These are phyloP conservation scores for Climacteris rufus DNA, from an alignment of 2,113 vertebrate genomes.

Conservation along the genomic window DNA sequence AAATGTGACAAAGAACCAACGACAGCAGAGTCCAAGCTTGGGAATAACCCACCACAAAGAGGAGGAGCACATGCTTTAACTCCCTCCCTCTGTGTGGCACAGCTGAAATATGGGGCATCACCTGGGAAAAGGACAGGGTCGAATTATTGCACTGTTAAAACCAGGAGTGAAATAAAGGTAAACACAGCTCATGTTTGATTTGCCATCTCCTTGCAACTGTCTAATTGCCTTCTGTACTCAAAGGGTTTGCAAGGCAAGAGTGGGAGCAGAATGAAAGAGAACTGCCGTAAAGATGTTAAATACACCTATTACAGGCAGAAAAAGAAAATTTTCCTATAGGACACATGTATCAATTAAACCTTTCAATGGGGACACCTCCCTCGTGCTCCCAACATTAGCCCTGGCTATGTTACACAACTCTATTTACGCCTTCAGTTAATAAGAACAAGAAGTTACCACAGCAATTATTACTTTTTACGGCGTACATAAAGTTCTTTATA, in stretches of 20 bases:
- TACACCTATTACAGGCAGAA: neutral
- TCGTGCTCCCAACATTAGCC: neutral
- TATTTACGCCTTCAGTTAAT: constrained; percentile 64
- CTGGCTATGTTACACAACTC: constrained; percentile 19
- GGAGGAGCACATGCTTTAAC: neutral
- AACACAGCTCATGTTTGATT: constrained; percentile 18
- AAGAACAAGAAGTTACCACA: constrained; percentile 60
- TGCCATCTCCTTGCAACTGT: neutral
- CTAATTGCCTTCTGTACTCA: constrained; percentile 61
- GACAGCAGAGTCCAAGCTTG: neutral
- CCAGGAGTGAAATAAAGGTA: constrained; percentile 5
- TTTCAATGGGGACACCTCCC: constrained; percentile 41
- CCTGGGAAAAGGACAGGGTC: neutral
- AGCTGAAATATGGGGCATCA: neutral
- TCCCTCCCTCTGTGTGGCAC: neutral
- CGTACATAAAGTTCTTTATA: constrained; percentile 51
- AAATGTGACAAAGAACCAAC: neutral
- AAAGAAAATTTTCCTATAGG: constrained; percentile 31
- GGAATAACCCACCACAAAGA: neutral
- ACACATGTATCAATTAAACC: constrained; percentile 46
- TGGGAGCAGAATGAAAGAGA: constrained; percentile 30
- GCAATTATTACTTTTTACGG: constrained; percentile 68
- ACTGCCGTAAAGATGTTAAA: constrained; percentile 50
- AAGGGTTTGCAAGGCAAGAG: constrained; percentile 41
- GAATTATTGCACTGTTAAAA: constrained; percentile 31